A percentile compares a stretch with the other conserved stretches of the same genome.
These are phyloP conservation scores for Buphagus erythrorhynchus DNA, from an alignment of 2,797 vertebrate species.

Conservation along the genomic window DNA sequence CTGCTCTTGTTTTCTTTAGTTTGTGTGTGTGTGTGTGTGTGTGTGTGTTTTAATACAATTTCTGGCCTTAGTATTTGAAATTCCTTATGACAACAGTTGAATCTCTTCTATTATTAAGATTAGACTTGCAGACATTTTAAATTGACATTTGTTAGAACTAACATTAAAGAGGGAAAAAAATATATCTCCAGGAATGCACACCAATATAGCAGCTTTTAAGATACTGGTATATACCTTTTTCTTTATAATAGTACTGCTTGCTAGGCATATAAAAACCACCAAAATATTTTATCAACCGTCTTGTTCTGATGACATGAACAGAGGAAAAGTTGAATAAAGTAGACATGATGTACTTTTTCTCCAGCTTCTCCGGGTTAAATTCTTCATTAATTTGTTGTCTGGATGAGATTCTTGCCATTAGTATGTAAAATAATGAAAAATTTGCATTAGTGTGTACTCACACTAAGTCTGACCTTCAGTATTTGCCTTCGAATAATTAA, in stretches of 20 bases:
- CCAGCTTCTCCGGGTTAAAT: background rate
- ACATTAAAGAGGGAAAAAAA: background rate
- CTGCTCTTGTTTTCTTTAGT: background rate
- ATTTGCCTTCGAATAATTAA: background rate
- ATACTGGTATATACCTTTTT: background rate
- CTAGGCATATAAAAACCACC: fast-evolving
- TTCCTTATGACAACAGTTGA: background rate
- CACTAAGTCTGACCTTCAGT: background rate
- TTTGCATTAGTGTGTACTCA: background rate
- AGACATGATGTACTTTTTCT: background rate
- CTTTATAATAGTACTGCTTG: background rate
- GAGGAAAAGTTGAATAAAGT: background rate
- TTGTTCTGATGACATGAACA: background rate
- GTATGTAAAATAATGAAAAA: background rate
- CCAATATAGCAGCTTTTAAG: background rate
- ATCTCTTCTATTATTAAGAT: background rate
- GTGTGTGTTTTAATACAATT: no score
- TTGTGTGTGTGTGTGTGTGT: background rate
- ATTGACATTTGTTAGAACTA: background rate
- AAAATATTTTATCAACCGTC: background rate
- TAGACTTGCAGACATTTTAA: background rate
- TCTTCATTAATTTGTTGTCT: background rate
- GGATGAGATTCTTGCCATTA: background rate
- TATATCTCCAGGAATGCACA: background rate
- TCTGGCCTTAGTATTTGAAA: background rate